Conservation (phyloP, 2,888 invertebrate genomes). For the Gandaritis pyraliata region DNA sequence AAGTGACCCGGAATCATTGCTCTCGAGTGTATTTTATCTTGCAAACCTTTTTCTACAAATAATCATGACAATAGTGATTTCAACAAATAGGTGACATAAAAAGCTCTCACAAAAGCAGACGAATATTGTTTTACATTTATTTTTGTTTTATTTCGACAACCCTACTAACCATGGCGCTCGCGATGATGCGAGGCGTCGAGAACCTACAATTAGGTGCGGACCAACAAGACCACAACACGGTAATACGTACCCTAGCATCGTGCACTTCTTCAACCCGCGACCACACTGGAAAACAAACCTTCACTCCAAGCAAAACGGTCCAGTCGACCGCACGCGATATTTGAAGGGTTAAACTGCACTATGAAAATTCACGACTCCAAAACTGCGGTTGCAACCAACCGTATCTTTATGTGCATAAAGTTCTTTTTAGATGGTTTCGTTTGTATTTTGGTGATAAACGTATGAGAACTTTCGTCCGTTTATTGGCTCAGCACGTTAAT, state of each 20-base stretch:
- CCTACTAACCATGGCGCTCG: conserved; percentile 58
- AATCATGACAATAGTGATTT: no score
- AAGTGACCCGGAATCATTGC: no score
- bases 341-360: conserved; percentile 59
- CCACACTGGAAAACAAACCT: conserved; percentile 42
- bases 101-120: neutral
- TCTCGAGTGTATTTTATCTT: no score
- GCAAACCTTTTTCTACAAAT: no score
- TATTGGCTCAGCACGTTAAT: conserved; percentile 66
- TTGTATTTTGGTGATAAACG: conserved; percentile 35
- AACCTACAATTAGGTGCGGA: conserved; percentile 79
- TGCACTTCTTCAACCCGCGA: conserved; percentile 12
- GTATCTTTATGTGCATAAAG: conserved; percentile 34
- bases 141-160: conserved; percentile 27
- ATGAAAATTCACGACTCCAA: conserved; percentile 50
- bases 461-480: conserved; percentile 72
- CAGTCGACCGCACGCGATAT: conserved; percentile 40
- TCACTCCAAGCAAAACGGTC: conserved; percentile 37
- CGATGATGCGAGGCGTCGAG: conserved; percentile 73
- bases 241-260: conserved; percentile 77
- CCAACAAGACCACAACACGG: conserved; percentile 69
- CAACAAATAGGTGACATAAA: no score
- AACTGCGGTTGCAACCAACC: conserved; percentile 30
- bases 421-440: conserved; percentile 24
- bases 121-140: neutral